Evolutionary conservation across 2,113 vertebrate genomes (phyloP), one percentile per base, ranked within the genome.

Genomic region (Grantiella picta): DNA sequence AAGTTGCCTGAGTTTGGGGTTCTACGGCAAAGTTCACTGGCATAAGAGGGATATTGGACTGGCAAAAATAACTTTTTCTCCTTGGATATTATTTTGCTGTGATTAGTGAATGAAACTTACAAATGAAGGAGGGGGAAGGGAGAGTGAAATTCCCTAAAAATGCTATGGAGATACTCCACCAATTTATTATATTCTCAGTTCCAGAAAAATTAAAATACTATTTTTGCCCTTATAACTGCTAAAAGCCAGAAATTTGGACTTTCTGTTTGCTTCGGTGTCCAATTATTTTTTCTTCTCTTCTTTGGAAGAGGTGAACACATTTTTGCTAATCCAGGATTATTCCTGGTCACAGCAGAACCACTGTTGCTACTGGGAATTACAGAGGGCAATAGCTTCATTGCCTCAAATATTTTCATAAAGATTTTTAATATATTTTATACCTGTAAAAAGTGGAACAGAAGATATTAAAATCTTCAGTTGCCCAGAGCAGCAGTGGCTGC

Each of bases 1-100:
- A 42, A 66, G 75, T 82, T 95, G 82, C 94, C 65, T 65, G 63
- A 87, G 45, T 88, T 95, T 89, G 57, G 87, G 83, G 81, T 87
- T 71, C 83, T 92, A 85, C 27, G 0, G 80, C 70, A 69, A 60
- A 94, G 86, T 90, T 95, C 82, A 77, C 44, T 93, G 94, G 65
- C 86, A 12, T 54, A 45, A 59, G 36, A 25, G 69, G 47, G 50
- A 45, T 63, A 47, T 35, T 81, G 60, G 80, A 69, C 47, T 94
- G 75, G 59, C 69, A 83, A 76, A 94, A 95, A 90, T 42, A 79
- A 64, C 47, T 92, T 57, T 17, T 53, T 93, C 35, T 96, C 38
- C 36, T 72, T 27, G 38, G 76, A 56, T 76, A 42, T 94, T 89
- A 61, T 83, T 88, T 92, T 64, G 25, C 35, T 84, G 79, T 70